Evolutionary conservation across 2,888 invertebrate species (phyloP).

Genomic region (Parascotia fuliginaria): DNA sequence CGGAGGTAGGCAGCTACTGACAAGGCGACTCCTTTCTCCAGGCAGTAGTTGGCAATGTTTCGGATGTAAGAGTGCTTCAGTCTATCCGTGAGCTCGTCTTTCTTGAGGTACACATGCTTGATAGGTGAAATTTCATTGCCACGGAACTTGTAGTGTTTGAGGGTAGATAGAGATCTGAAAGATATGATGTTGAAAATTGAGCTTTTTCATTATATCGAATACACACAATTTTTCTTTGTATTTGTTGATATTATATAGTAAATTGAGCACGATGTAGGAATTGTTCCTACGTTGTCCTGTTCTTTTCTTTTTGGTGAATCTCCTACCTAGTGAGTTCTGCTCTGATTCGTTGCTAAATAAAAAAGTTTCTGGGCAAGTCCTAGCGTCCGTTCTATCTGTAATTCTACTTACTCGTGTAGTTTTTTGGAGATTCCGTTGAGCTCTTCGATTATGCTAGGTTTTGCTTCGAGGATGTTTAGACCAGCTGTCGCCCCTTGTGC

Average conservation of each 20-base stretch:
- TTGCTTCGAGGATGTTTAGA: constrained; percentile 89
- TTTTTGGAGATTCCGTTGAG: constrained; percentile 86
- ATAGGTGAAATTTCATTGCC: constrained; percentile 90
- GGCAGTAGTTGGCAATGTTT: constrained; percentile 88
- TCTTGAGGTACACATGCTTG: constrained; percentile 89
- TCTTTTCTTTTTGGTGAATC: too few species aligned
- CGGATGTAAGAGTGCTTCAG: constrained; percentile 85
- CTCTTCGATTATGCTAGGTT: constrained; percentile 87
- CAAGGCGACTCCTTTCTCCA: constrained; percentile 89
- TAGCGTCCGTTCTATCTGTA: too few species aligned
- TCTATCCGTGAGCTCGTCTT: constrained; percentile 71
- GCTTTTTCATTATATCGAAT: too few species aligned
- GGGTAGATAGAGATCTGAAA: constrained; percentile 70
- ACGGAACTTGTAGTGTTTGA: constrained; percentile 79
- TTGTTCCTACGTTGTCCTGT: too few species aligned
- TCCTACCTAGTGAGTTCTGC: too few species aligned
- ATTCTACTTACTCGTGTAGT: constrained; percentile 84
- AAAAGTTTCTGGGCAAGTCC: too few species aligned
- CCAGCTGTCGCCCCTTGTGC: constrained; percentile 94
- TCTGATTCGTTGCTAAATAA: too few species aligned
- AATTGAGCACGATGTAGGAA: too few species aligned
- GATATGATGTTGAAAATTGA: too few species aligned
- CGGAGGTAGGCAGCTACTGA: constrained; percentile 89
- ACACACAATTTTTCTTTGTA: too few species aligned
- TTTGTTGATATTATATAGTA: too few species aligned